These are phyloP conservation scores for Lumbricus terrestris DNA, from an alignment of 2,888 invertebrate genomes.

Conservation along the genomic window DNA sequence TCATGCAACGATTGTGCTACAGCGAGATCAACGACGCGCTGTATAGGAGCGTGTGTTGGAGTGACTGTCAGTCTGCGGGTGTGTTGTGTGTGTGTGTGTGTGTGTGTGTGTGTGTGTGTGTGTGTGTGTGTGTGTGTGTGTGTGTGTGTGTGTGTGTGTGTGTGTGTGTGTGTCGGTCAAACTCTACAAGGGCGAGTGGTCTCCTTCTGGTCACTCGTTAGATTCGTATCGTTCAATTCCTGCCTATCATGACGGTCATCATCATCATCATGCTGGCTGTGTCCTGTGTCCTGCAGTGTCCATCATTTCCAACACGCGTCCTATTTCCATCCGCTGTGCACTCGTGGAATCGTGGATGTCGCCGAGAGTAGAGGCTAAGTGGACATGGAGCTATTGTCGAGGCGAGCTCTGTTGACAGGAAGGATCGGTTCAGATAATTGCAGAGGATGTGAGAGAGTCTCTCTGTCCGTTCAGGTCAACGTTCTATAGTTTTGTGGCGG, in stretches of 20 bases:
- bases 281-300: background rate
- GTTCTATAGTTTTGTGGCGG: background rate
- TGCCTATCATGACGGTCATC: background rate
- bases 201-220: background rate
- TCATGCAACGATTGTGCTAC: background rate
- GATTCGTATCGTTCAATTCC: background rate
- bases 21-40: background rate
- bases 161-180: background rate
- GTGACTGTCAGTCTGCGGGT: background rate
- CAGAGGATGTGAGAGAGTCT: background rate
- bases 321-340: background rate
- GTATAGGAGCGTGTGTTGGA: too few relatives aligned
- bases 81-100: too few relatives aligned
- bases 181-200: background rate
- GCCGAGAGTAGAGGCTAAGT: background rate
- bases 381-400: background rate
- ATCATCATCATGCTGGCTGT: background rate
- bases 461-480: background rate
- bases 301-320: background rate
- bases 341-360: background rate
- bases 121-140: background rate
- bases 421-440: background rate
- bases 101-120: background rate
- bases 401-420: background rate
- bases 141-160: background rate